phyloP scores from a whole-genome alignment of 2,113 vertebrate genomes.

The Cryptotis parvus region DNA sequence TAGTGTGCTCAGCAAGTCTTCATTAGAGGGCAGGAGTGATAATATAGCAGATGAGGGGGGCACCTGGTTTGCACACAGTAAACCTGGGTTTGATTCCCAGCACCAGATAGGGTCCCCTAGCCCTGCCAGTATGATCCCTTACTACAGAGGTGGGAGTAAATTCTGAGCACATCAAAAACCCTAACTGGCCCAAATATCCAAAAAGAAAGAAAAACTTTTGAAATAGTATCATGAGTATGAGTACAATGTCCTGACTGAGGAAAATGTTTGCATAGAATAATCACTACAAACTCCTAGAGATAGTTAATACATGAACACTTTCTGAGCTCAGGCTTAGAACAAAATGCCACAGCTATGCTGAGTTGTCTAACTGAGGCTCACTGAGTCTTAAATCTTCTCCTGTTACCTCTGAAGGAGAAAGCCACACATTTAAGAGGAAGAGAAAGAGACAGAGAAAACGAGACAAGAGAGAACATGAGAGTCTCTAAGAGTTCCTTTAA shows the following conservation, averaged over 20 bases:
- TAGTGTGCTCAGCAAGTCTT: not conserved
- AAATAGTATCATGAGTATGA: constrained; percentile 25
- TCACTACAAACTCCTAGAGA: too few species aligned
- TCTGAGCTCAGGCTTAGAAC: constrained; percentile 59
- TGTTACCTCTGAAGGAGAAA: not conserved
- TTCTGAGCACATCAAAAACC: too few species aligned
- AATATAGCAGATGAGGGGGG: too few species aligned
- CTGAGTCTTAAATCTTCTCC: not conserved
- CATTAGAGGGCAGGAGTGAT: not conserved
- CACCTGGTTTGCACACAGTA: too few species aligned
- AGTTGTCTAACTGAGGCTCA: not conserved
- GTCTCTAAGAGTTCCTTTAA: too few species aligned
- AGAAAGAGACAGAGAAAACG: not conserved
- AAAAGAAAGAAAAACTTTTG: not conserved
- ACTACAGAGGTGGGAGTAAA: too few species aligned
- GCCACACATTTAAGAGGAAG: not conserved
- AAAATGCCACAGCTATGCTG: not conserved
- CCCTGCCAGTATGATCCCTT: too few species aligned
- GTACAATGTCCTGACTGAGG: constrained; percentile 11
- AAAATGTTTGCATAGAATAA: constrained; percentile 35
- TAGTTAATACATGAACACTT: not conserved
- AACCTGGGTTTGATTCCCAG: too few species aligned
- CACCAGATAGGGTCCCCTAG: too few species aligned
- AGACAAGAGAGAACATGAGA: not conserved
- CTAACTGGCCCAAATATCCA: too few species aligned